A percentile compares a stretch with the other conserved stretches of the same genome.
Evolutionary conservation across 2,888 invertebrate genomes (phyloP).

Genomic region (Lithophane socia): DNA sequence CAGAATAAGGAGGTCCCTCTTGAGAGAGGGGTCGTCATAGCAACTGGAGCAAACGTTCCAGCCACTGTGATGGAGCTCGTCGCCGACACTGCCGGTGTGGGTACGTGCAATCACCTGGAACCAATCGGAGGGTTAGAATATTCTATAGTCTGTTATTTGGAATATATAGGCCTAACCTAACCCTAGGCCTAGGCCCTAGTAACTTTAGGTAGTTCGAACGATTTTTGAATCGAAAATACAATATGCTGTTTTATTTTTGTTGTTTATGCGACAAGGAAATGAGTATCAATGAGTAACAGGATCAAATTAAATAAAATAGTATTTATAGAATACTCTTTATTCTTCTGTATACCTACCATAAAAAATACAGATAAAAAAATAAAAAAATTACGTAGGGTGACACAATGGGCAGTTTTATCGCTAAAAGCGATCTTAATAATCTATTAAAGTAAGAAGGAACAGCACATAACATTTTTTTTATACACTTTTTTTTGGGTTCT

Average conservation of each 20-base stretch:
- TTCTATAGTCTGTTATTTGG: neutral
- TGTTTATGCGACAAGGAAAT: neutral
- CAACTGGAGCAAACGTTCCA: conserved; percentile 99
- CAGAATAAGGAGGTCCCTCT: conserved; percentile 95
- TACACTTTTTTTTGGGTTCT: too few species aligned
- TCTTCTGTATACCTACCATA: too few species aligned
- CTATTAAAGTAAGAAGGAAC: too few species aligned
- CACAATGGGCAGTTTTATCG: too few species aligned
- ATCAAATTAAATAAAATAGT: too few species aligned
- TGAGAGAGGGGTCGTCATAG: conserved; percentile 89
- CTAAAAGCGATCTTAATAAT: too few species aligned
- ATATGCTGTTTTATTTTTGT: neutral
- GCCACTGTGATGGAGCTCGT: conserved; percentile 98
- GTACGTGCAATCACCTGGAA: conserved; percentile 96
- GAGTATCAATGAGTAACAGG: neutral
- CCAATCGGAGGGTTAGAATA: neutral
- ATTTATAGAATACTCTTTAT: too few species aligned
- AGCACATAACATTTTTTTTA: too few species aligned
- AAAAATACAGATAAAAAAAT: too few species aligned
- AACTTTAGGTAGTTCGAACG: neutral
- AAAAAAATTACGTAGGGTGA: too few species aligned
- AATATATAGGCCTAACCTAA: neutral
- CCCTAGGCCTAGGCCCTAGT: too few species aligned
- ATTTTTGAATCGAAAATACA: neutral
- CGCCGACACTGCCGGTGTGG: conserved; percentile 93